phyloP scores from a whole-genome alignment of 2,113 vertebrate genomes.

The Rhinoptilus africanus region DNA sequence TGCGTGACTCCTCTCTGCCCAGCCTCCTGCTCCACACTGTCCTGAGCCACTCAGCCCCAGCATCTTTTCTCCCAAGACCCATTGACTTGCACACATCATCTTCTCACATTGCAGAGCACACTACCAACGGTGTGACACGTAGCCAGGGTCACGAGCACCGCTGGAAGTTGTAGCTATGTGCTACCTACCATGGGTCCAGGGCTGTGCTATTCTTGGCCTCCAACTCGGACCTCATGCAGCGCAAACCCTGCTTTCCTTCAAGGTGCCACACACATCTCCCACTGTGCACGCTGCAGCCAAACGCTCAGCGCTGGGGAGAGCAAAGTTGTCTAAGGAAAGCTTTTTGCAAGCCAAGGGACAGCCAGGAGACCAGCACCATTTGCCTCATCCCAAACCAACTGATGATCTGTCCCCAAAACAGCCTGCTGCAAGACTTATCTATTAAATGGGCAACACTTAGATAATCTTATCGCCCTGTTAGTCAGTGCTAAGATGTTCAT shows the following conservation, averaged over 20 bases:
- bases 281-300: background rate
- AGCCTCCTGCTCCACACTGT: background rate
- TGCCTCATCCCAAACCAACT: background rate
- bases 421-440: background rate
- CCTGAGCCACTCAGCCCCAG: background rate
- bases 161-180: background rate
- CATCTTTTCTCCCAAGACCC: background rate
- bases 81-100: rapidly evolving
- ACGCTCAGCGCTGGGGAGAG: background rate
- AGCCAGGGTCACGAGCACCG: background rate
- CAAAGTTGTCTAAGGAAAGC: background rate
- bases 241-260: background rate
- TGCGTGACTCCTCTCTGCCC: background rate
- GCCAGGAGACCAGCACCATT: background rate
- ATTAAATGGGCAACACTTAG: background rate
- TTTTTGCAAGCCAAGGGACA: background rate
- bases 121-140: rapidly evolving
- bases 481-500: background rate
- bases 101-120: background rate
- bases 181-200: background rate
- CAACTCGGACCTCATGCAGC: background rate
- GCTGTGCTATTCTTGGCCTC: background rate
- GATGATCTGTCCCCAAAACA: background rate
- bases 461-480: background rate
- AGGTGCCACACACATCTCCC: too few relatives aligned